These are phyloP conservation scores for Synergus laeviventris DNA, from an alignment of 2,888 invertebrate genomes.

Conservation along the genomic window DNA sequence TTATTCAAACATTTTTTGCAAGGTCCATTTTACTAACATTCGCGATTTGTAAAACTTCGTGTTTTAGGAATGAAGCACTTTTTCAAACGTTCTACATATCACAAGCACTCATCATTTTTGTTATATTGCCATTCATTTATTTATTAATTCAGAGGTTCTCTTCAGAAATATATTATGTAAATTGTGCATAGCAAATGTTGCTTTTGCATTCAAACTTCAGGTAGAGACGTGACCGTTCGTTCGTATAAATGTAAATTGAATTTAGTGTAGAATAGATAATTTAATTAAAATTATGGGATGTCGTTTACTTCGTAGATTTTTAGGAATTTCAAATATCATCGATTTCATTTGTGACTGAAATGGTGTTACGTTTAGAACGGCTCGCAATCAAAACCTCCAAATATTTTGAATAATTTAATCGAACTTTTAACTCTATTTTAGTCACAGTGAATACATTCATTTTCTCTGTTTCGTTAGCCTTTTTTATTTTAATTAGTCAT, in stretches of 20 bases:
- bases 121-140: slow-evolving; percentile 27
- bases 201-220: slow-evolving; percentile 29
- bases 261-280: slow-evolving; percentile 5
- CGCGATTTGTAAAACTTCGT: slow-evolving; percentile 35
- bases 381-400: too few relatives aligned
- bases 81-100: slow-evolving; percentile 26
- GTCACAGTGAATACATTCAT: background rate
- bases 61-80: slow-evolving; percentile 41
- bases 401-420: background rate
- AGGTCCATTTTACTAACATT: background rate
- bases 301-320: background rate
- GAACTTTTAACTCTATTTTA: background rate
- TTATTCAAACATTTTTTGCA: slow-evolving; percentile 7
- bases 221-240: slow-evolving; percentile 37
- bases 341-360: too few relatives aligned
- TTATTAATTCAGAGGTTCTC: slow-evolving; percentile 33
- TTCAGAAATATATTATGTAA: slow-evolving; percentile 37
- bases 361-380: too few relatives aligned
- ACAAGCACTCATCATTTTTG: background rate
- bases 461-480: background rate
- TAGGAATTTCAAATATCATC: background rate
- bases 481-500: background rate
- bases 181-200: slow-evolving; percentile 28
- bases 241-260: slow-evolving; percentile 37
- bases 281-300: background rate